Percentiles rank a stretch among this genome's conserved stretches.
These are phyloP conservation scores for Balearica regulorum DNA, from an alignment of 2,797 vertebrate genomes.

Conservation along the genomic window DNA sequence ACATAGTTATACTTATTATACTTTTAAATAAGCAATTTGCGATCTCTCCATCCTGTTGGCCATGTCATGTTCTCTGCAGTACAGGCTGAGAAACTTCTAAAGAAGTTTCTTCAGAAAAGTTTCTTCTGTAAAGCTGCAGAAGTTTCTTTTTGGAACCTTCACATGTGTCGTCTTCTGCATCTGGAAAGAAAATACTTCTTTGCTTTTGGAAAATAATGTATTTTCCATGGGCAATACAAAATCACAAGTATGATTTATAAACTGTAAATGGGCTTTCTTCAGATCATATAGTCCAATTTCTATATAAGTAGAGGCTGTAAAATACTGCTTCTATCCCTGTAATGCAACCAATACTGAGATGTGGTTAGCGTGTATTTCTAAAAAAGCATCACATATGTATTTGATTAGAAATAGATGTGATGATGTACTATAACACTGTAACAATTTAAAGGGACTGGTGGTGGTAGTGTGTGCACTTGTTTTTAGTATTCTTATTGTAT, in stretches of 20 bases:
- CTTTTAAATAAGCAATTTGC: neutral
- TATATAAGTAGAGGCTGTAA: neutral
- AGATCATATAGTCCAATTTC: neutral
- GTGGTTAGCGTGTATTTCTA: neutral
- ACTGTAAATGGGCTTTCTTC: neutral
- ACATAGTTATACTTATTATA: neutral
- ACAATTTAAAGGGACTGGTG: neutral
- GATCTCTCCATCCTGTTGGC: neutral
- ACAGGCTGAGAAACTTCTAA: neutral
- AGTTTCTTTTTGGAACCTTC: neutral
- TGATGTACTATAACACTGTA: neutral
- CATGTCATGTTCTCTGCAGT: neutral
- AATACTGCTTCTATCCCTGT: neutral
- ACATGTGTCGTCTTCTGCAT: neutral
- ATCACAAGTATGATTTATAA: neutral
- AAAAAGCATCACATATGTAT: neutral
- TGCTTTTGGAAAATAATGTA: neutral
- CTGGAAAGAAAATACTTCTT: neutral
- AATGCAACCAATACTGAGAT: neutral
- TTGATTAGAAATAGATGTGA: neutral
- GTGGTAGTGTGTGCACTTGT: neutral
- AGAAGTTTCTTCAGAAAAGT: too few species aligned
- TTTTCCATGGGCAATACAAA: neutral
- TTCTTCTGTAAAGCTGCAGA: neutral
- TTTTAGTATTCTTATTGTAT: neutral